These are phyloP conservation scores for Acleris emargana DNA, from an alignment of 2,888 invertebrate genomes.

Conservation along the genomic window DNA sequence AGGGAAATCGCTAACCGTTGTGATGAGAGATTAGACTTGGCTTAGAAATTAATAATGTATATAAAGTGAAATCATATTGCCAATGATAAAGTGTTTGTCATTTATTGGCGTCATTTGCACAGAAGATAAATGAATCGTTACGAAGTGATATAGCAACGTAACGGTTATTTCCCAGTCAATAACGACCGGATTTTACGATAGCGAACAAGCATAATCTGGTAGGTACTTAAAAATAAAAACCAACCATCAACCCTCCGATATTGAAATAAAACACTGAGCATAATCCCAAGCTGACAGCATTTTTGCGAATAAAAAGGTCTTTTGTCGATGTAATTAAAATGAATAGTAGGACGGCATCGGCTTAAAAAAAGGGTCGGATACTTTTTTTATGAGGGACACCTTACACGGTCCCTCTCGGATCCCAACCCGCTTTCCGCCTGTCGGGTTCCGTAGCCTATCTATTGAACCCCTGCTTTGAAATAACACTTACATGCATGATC, in stretches of 20 bases:
- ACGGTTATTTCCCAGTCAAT: too few relatives aligned
- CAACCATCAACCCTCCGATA: not conserved
- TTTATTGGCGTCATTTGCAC: too few relatives aligned
- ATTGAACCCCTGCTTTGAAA: not conserved
- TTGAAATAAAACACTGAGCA: slow-evolving; percentile 1
- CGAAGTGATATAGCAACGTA: too few relatives aligned
- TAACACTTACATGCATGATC: not conserved
- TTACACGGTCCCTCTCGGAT: slow-evolving; percentile 4
- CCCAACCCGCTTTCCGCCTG: slow-evolving; percentile 4
- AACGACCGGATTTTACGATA: too few relatives aligned
- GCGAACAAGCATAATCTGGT: too few relatives aligned
- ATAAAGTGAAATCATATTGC: too few relatives aligned
- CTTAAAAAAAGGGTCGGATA: slow-evolving; percentile 18
- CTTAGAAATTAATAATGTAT: too few relatives aligned
- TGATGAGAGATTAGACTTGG: too few relatives aligned
- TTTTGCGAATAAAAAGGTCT: slow-evolving; percentile 13
- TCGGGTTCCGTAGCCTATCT: slow-evolving; percentile 4
- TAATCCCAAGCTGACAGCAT: slow-evolving; percentile 5
- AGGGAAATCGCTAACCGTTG: too few relatives aligned
- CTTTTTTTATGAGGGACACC: slow-evolving; percentile 20
- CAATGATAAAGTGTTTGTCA: too few relatives aligned
- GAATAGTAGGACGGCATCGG: slow-evolving; percentile 19
- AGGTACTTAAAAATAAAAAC: too few relatives aligned
- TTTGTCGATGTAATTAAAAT: slow-evolving; percentile 27
- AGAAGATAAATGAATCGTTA: too few relatives aligned